Evolutionary conservation across 2,113 vertebrate species (phyloP).

Genomic region (Callionymus lyra): DNA sequence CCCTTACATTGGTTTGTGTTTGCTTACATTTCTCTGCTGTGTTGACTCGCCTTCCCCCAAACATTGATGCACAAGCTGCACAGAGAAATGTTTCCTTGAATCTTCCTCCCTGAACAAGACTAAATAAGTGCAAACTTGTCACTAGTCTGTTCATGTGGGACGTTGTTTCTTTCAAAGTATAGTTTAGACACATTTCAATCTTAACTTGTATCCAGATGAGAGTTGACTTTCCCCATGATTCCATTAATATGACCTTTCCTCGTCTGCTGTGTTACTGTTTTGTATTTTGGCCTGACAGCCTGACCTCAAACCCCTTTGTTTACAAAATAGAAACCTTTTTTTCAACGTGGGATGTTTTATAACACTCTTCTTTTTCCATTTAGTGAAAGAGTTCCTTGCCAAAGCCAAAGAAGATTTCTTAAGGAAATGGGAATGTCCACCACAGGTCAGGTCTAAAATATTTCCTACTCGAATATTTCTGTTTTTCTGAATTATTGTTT

Average conservation of each 20-base stretch:
- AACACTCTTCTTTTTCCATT: slow-evolving; percentile 39
- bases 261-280: slow-evolving; percentile 14
- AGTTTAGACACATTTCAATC: slow-evolving; percentile 8
- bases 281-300: slow-evolving; percentile 23
- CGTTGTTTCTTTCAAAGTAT: slow-evolving; percentile 31
- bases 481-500: neutral
- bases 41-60: slow-evolving; percentile 52
- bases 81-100: slow-evolving; percentile 16
- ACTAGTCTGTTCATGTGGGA: slow-evolving; percentile 63
- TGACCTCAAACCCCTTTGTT: slow-evolving; percentile 4
- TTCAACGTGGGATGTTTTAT: neutral
- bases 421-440: slow-evolving; percentile 97
- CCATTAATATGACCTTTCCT: slow-evolving; percentile 16
- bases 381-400: slow-evolving; percentile 99
- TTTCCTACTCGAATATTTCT: neutral
- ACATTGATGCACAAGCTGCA: slow-evolving; percentile 60
- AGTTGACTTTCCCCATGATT: slow-evolving; percentile 24
- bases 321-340: neutral
- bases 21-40: slow-evolving; percentile 62
- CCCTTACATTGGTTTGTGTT: slow-evolving; percentile 67
- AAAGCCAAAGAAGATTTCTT: slow-evolving; percentile 99
- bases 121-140: slow-evolving; percentile 44
- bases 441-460: slow-evolving; percentile 74
- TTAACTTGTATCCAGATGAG: slow-evolving; percentile 53
- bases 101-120: slow-evolving; percentile 13